These are phyloP conservation scores for Ichneumon xanthorius DNA, from an alignment of 2,888 invertebrate genomes.

Conservation along the genomic window DNA sequence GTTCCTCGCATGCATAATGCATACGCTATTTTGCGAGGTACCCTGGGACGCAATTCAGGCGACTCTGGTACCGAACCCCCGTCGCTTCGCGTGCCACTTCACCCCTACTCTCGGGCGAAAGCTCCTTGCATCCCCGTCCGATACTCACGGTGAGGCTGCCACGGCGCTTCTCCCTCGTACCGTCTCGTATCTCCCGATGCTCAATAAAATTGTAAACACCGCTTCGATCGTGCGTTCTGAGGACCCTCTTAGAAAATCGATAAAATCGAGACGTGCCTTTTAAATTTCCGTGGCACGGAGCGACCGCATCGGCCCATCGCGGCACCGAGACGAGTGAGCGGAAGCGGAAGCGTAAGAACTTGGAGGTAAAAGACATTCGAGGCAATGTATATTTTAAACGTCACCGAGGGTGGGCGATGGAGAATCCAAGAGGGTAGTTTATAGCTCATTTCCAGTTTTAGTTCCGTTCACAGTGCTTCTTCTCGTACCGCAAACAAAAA, in stretches of 20 bases:
- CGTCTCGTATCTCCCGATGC: constrained; percentile 27
- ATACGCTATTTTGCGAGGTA: constrained; percentile 81
- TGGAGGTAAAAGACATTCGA: neutral
- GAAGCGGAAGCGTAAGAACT: neutral
- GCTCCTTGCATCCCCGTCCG: constrained; percentile 19
- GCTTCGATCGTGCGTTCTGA: constrained; percentile 55
- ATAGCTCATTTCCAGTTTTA: constrained; percentile 1
- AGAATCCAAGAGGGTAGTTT: neutral
- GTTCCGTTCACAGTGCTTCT: neutral
- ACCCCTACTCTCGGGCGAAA: constrained; percentile 29
- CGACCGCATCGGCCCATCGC: neutral
- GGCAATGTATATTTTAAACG: constrained; percentile 3
- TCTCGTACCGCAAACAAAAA: constrained; percentile 7
- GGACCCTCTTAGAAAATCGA: constrained; percentile 46
- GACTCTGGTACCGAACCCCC: constrained; percentile 58
- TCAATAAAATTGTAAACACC: constrained; percentile 68
- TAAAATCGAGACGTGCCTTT: constrained; percentile 37
- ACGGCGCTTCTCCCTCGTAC: neutral
- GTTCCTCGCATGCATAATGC: constrained; percentile 81
- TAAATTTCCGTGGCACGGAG: constrained; percentile 16
- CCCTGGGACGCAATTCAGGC: constrained; percentile 70
- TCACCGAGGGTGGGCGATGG: neutral
- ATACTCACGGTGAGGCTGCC: neutral
- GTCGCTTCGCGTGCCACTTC: constrained; percentile 54
- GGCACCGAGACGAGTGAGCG: neutral